Evolutionary conservation across 2,113 vertebrate genomes (phyloP), one percentile per base, ranked within the genome.

Genomic region (Climacteris rufus): DNA sequence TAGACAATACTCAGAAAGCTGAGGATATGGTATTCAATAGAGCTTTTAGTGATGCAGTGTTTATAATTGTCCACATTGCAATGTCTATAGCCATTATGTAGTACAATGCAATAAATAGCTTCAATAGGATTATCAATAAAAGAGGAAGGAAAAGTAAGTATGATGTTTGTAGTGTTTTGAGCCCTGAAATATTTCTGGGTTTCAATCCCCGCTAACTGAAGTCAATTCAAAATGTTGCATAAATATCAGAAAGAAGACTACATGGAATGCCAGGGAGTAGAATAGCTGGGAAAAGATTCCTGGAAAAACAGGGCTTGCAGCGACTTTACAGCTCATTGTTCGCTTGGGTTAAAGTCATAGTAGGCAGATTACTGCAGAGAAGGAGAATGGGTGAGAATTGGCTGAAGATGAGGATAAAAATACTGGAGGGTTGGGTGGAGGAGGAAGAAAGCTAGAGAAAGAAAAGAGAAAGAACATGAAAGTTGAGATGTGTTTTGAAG

Each of bases 261-360:
- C 42, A 27, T 31, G 65, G 59, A 71, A 66, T 8, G 4, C 6
- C 25, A 16, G 12, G n/a, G 21, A 49, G 21, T 15, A 65, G 37
- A 88, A 76, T 7, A 70, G 24, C 37, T 75, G 78, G 63, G 54
- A 54, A 90, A 83, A 77, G 13, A 83, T 83, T 90, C 42, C 68
- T 70, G 47, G 76, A 66, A 66, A 86, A 86, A 25, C 4, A 47
- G 60, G 35, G 6, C 40, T 77, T 78, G 22, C 23, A 70, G 83
- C 88, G 33, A 87, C 89, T 92, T 96, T 70, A 93, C 59, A 70
- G 68, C 42, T 92, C 60, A 50, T 86, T 94, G 75, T n/a, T 78
- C 72, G 44, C 44, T 83, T 77, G 60, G 15, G 10, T 44, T 24
- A 10, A 94, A 88, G 80, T 71, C 83, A 93, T 54, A 88, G 30